These are phyloP conservation scores for Pocota personata DNA, from an alignment of 2,888 invertebrate genomes.

Conservation along the genomic window DNA sequence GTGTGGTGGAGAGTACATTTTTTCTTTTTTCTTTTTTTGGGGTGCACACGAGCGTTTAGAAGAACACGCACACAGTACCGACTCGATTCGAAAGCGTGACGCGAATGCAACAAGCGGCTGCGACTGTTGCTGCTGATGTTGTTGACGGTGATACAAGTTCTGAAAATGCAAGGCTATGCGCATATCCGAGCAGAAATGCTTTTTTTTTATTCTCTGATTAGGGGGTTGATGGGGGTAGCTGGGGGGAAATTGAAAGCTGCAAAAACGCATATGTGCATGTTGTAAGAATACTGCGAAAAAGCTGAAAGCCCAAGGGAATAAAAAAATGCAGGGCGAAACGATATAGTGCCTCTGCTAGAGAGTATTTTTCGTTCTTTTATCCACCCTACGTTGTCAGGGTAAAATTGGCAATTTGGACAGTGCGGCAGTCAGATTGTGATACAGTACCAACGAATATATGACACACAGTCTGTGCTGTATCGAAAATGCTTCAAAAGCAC, in stretches of 20 bases:
- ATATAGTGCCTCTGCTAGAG: not conserved
- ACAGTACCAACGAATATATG: no score
- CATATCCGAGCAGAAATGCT: slow-evolving; percentile 36
- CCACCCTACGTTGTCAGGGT: no score
- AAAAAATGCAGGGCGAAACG: not conserved
- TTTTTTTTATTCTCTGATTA: slow-evolving; percentile 1
- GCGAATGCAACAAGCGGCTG: slow-evolving; percentile 72
- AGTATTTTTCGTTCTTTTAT: not conserved
- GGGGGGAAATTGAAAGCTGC: slow-evolving; percentile 27
- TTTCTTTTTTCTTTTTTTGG: not conserved
- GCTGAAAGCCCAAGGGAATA: slow-evolving; percentile 6
- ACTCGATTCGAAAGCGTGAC: slow-evolving; percentile 60
- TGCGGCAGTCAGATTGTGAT: no score
- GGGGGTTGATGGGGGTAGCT: not conserved
- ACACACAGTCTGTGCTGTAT: no score
- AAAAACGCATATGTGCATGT: slow-evolving; percentile 30
- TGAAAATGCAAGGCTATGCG: slow-evolving; percentile 66
- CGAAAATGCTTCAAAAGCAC: no score
- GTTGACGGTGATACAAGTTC: slow-evolving; percentile 59
- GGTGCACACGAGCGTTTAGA: slow-evolving; percentile 57
- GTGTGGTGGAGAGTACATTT: slow-evolving; percentile 11
- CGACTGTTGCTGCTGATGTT: slow-evolving; percentile 61
- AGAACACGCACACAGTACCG: slow-evolving; percentile 39
- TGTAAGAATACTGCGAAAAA: slow-evolving; percentile 33
- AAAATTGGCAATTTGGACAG: no score